Base-by-base conservation (phyloP, 2,113 vertebrate species). In the Campylorhamphus procurvoides region DNA sequence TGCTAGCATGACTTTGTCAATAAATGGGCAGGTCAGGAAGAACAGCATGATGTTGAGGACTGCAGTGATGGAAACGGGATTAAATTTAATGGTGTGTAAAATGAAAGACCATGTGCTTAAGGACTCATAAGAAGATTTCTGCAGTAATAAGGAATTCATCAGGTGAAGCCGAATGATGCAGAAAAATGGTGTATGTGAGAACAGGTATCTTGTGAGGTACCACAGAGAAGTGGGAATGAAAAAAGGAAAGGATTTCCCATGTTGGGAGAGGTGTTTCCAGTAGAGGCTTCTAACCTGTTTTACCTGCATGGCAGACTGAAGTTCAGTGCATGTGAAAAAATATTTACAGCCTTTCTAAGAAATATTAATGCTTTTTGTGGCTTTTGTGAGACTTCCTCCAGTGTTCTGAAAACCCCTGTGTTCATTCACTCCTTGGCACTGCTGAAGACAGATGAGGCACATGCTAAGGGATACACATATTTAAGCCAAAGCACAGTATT, bases 221-320 rank as follows among this genome's bases (percentile, higher is more conserved):
- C 5, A 24, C 0, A 0, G 33, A 37, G 28, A 78, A 31, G 12
- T 3, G 46, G 44, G 7, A 17, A 46, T 56, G 28, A 59, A 73
- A 76, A 79, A 63, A 29, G 5, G 52, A 42, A 50, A 40, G 12
- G 4, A 1, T 0, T 49, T 82, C 39, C 18, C 14, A 28, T 6
- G 2, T 5, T 69, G 55, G 14, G 50, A 35, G 20, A 83, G 33
- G 2, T 23, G 23, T 60, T 69, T 86, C 44, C 60, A 64, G 31
- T n/a, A 78, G 16, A 89, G 7, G 6, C 9, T 63, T 2, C 39
- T 29, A 56, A 15, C 11, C 14, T 63, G 29, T 25, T 88, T 42
- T n/a, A 42, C 4, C 37, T 77, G 47, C 9, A 31, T 10, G 10
- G 19, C 31, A 35, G 18, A 46, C 49, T 58, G 39, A 73, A 74